These are phyloP conservation scores for Propithecus deckenii DNA, from an alignment of 2,797 vertebrate genomes.

Conservation along the genomic window DNA sequence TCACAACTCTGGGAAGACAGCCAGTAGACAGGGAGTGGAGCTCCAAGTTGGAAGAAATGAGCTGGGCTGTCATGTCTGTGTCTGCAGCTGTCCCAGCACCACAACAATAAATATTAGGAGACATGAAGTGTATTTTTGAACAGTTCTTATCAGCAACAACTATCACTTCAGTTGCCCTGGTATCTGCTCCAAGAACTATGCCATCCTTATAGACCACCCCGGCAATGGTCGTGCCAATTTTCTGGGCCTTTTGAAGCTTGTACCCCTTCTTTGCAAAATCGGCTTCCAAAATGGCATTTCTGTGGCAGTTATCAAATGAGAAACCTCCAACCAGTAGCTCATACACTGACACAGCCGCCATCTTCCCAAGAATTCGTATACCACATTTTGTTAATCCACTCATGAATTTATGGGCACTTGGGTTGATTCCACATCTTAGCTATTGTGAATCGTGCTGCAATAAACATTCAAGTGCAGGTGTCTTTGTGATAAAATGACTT, in stretches of 20 bases:
- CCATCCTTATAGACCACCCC: constrained; percentile 96
- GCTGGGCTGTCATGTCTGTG: constrained; percentile 98
- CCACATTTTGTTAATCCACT: background rate
- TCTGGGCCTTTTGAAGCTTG: constrained; percentile 91
- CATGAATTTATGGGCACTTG: background rate
- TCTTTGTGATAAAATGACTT: background rate
- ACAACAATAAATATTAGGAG: constrained; percentile 97
- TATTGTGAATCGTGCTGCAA: background rate
- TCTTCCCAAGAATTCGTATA: too few relatives aligned
- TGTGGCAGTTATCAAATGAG: constrained; percentile 77
- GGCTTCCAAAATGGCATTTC: constrained; percentile 91
- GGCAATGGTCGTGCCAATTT: constrained; percentile 98
- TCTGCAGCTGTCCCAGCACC: constrained; percentile 98
- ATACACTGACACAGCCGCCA: too few relatives aligned
- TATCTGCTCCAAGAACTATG: constrained; percentile 94
- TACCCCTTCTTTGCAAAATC: constrained; percentile 88
- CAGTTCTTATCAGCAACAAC: constrained; percentile 99
- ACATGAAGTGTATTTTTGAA: constrained; percentile 98
- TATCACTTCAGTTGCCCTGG: constrained; percentile 97
- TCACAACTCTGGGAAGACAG: constrained; percentile 93
- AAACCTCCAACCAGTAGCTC: too few relatives aligned
- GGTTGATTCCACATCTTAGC: background rate
- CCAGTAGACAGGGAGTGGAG: constrained; percentile 95
- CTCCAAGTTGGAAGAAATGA: constrained; percentile 98
- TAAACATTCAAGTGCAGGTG: background rate